Base-by-base conservation (phyloP, 2,888 invertebrate genomes). In the Coelopa pilipes region DNA sequence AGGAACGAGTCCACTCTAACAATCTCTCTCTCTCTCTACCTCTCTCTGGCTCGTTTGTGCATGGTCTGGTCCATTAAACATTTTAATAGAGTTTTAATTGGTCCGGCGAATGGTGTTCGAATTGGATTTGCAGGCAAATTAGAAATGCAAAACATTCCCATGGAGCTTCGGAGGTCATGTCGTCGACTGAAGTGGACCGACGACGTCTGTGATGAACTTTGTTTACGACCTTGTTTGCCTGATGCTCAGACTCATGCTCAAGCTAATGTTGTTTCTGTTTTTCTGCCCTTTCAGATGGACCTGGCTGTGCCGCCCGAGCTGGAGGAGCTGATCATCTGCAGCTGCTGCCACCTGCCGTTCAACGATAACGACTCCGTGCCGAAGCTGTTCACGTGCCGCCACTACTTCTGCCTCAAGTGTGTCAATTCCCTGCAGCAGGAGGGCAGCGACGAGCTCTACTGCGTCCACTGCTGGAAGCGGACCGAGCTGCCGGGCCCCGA, bases 401-500 rank as follows among this genome's bases (percentile, higher is more conserved):
- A 93, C 86, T 92, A 92, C 88, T 93, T 93, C 88, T 93, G 93
- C 86, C 89, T 93, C 86, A 91, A 92, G 84, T 93, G 93, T 88
- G 91, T 92, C 85, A 91, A 92, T 82, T 90, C 91, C 79, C 90
- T 90, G 82, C 88, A 93, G 81, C 90, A 91, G 84, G 92, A 92
- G 84, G 92, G 91, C 75, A 90, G 90, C 82, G 92, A 92, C 82
- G 92, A 92, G 84, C 88, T 93, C 79, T 91, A 91, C 85, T 93
- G 93, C 86, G 90, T 91, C 77, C 92, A 93, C 86, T 93, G 93
- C 87, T 93, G 92, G 92, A 92, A 93, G 86, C 89, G 91, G 78
- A 93, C 93, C 75, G 92, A 92, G 80, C 87, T 92, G 75, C 90
- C 91, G 74, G 81, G 81, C 45, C 91, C 92, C 73, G 92, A 91